phyloP scores from a whole-genome alignment of 2,797 vertebrate species.

The Alauda arvensis region DNA sequence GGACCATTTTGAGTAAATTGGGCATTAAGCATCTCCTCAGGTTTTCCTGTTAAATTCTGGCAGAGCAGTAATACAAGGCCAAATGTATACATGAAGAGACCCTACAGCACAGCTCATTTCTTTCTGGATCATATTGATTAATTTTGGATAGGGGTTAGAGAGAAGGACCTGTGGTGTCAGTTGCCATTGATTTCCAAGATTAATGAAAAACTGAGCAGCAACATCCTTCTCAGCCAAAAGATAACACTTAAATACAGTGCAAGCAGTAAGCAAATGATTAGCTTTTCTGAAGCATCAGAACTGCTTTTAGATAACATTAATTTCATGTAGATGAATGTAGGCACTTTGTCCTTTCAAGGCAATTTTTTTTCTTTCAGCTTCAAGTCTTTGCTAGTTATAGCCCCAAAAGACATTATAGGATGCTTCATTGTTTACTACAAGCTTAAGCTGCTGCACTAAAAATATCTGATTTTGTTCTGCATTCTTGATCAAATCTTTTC shows the following conservation, averaged over 20 bases:
- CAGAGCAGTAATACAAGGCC: neutral
- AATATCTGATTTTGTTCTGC: neutral
- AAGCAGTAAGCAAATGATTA: neutral
- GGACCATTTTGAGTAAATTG: neutral
- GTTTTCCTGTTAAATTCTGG: neutral
- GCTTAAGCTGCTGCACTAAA: neutral
- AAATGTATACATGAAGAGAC: neutral
- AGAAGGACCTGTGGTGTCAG: neutral
- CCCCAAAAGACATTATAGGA: neutral
- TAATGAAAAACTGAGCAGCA: neutral
- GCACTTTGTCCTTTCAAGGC: neutral
- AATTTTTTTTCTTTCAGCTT: neutral
- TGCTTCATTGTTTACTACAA: neutral
- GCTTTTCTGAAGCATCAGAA: neutral
- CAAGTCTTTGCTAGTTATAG: neutral
- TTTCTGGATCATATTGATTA: neutral
- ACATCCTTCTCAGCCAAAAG: neutral
- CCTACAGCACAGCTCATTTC: neutral
- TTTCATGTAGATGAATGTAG: neutral
- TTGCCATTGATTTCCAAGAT: neutral
- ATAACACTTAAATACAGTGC: neutral
- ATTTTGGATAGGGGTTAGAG: neutral
- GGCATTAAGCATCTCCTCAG: neutral
- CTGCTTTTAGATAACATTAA: neutral
- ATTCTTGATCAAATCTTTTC: conserved; percentile 15